A percentile compares a stretch with the other conserved stretches of the same genome.
These are phyloP conservation scores for Gobio occitaniae DNA, from an alignment of 2,797 vertebrate species.

Conservation along the genomic window DNA sequence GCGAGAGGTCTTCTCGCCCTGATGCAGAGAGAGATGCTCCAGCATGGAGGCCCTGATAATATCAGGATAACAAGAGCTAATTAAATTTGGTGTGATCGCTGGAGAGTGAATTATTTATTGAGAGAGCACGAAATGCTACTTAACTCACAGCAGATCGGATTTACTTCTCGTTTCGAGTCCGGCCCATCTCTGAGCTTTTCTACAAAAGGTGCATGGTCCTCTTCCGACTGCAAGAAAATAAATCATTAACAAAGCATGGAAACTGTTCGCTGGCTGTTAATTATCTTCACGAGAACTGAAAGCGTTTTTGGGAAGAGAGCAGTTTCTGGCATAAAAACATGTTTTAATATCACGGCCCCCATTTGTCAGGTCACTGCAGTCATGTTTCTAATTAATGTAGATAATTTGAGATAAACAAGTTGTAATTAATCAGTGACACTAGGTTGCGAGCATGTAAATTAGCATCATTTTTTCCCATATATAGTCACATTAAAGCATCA, in stretches of 20 bases:
- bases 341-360: slow-evolving; percentile 7
- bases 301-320: not conserved
- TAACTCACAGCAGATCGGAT: slow-evolving; percentile 57
- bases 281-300: not conserved
- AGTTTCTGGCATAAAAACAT: slow-evolving; percentile 6
- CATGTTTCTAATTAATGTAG: slow-evolving; percentile 41
- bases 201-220: slow-evolving; percentile 31
- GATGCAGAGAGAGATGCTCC: slow-evolving; percentile 51
- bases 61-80: slow-evolving; percentile 77
- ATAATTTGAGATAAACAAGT: slow-evolving; percentile 50
- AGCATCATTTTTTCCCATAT: slow-evolving; percentile 8
- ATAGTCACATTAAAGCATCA: slow-evolving; percentile 17
- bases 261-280: slow-evolving; percentile 9
- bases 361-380: slow-evolving; percentile 37
- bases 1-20: slow-evolving; percentile 57
- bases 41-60: slow-evolving; percentile 70
- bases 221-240: slow-evolving; percentile 31
- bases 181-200: slow-evolving; percentile 45
- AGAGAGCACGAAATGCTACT: slow-evolving; percentile 73
- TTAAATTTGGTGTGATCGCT: slow-evolving; percentile 81
- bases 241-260: slow-evolving; percentile 14
- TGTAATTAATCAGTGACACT: slow-evolving; percentile 46
- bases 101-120: slow-evolving; percentile 81
- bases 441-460: slow-evolving; percentile 36
- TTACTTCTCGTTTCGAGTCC: slow-evolving; percentile 57